Base-by-base conservation (phyloP, 2,797 vertebrate genomes). In the Morus bassanus region DNA sequence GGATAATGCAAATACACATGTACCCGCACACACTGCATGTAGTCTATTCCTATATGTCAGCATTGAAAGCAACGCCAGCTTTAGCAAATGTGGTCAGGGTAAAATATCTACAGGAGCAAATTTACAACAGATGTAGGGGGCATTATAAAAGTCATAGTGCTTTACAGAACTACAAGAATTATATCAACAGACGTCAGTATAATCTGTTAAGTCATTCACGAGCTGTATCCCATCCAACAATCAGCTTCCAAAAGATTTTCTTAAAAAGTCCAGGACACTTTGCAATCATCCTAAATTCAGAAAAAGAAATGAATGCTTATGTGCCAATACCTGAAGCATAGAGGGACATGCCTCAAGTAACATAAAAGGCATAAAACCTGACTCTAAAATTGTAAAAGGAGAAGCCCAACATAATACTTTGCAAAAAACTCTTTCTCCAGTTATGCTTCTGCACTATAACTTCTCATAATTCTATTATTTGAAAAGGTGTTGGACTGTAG, bases 101-200 rank as follows among this genome's bases (percentile, higher is more conserved):
- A 24, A 91, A 69, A 24, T 10, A 87, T 39, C 45, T 57, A 61
- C 24, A 23, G 70, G 60, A 91, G 77, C 39, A 73, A 89, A 93
- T 89, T 87, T 85, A 69, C 78, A 73, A 11, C 41, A 43, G 46
- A 87, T 35, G 43, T 69, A 75, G 54, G 50, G 85, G 70, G 70
- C 35, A 54, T 79, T 95, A 46, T 68, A 92, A 59, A 94, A 96
- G 81, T 89, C 93, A 89, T 1, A 30, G 54, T 79, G 87, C 92
- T 96, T 92, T 92, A 89, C 63, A 79, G 74, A 82, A 46, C 75
- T 61, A 78, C 92, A 82, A 59, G 75, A 95, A 46, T 87, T 57
- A 15, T 69, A 87, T 79, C 59, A 85, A 73, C 41, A 91, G 84
- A 57, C 39, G 85, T 61, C 81, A 85, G 53, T 56, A 63, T 76